Evolutionary conservation across 2,113 vertebrate species (phyloP).

Genomic region (Gnathonemus echidnorhynchus): DNA sequence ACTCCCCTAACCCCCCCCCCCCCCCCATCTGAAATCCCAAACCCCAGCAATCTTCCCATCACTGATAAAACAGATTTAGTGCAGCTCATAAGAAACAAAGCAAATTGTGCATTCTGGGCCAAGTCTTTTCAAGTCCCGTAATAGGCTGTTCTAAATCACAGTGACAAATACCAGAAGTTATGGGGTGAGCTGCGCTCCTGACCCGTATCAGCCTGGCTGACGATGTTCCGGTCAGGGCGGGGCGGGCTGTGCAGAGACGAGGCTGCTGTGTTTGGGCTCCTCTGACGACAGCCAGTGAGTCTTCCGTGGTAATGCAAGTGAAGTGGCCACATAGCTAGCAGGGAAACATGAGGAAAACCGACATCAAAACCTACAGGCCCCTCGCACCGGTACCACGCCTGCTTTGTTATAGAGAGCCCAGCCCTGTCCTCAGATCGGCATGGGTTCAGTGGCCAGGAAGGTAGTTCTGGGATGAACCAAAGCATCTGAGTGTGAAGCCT

Average conservation of each 20-base stretch:
- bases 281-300: neutral
- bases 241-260: neutral
- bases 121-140: conserved; percentile 40
- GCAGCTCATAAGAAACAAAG: conserved; percentile 49
- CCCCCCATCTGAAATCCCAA: conserved; percentile 32
- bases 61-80: conserved; percentile 56
- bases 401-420: neutral
- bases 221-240: neutral
- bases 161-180: conserved; percentile 43
- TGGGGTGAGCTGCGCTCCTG: conserved; percentile 19
- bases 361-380: neutral
- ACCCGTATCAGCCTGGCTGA: conserved; percentile 17
- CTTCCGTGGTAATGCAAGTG: neutral
- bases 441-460: neutral
- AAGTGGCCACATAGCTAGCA: neutral
- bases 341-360: neutral
- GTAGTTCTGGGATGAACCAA: neutral
- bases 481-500: neutral
- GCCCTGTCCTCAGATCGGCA: neutral
- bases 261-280: neutral
- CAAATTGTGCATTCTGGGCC: conserved; percentile 46
- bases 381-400: neutral
- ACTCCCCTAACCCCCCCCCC: neutral
- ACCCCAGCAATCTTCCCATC: conserved; percentile 35
- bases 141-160: conserved; percentile 45